Percentiles rank a stretch among this genome's conserved stretches.
Conservation (phyloP, 1,140 invertebrate species). For the Cardiocondyla obscurior region DNA sequence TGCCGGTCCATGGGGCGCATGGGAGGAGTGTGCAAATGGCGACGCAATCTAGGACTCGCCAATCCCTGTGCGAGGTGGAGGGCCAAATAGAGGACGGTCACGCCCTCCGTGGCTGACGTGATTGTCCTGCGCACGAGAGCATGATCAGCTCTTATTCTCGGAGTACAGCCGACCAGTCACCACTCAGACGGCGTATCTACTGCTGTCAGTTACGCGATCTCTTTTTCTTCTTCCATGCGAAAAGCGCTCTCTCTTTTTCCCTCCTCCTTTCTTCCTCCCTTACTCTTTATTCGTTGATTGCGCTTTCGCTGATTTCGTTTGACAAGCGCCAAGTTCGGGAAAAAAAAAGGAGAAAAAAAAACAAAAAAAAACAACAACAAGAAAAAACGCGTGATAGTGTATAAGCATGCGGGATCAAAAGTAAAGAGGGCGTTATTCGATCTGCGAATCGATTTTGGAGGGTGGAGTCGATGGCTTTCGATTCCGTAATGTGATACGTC, state of each 20-base stretch:
- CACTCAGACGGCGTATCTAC: slow-evolving; percentile 77
- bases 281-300: slow-evolving; percentile 2
- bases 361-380: too few species aligned
- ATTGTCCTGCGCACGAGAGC: slow-evolving; percentile 54
- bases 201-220: slow-evolving; percentile 60
- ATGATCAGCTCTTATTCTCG: slow-evolving; percentile 36
- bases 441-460: slow-evolving; percentile 31
- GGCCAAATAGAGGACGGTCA: slow-evolving; percentile 65
- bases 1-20: slow-evolving; percentile 7
- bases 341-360: too few species aligned
- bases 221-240: slow-evolving; percentile 30
- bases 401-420: background rate
- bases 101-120: slow-evolving; percentile 70
- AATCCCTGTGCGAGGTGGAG: slow-evolving; percentile 65
- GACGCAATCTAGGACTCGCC: slow-evolving; percentile 57
- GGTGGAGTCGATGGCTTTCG: background rate
- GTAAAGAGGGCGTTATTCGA: background rate
- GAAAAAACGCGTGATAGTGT: slow-evolving; percentile 22
- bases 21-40: slow-evolving; percentile 75
- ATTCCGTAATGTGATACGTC: background rate
- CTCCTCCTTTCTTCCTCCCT: background rate
- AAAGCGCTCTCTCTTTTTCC: background rate
- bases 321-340: slow-evolving; percentile 8
- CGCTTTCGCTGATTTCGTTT: background rate
- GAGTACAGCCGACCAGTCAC: slow-evolving; percentile 73